Conservation (phyloP, 2,113 vertebrate species). For the Sapayoa aenigma region DNA sequence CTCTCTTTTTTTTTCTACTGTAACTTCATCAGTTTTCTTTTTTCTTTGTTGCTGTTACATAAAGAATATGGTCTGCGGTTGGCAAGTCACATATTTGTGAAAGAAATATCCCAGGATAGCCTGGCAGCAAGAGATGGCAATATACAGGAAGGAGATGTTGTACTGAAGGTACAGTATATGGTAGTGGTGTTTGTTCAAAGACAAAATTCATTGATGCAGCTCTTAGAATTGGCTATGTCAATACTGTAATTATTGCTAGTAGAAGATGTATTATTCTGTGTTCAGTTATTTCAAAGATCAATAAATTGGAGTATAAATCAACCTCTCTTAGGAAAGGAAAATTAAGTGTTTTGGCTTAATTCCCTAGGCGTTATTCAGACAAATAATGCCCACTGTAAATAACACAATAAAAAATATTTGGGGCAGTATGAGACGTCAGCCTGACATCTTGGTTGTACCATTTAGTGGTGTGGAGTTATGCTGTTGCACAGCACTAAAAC, state of each 20-base stretch:
- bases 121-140: slow-evolving; percentile 97
- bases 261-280: background rate
- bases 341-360: background rate
- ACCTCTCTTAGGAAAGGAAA: background rate
- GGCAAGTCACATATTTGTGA: slow-evolving; percentile 99
- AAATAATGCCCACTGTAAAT: background rate
- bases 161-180: slow-evolving; percentile 86
- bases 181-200: background rate
- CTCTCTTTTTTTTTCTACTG: background rate
- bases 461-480: background rate
- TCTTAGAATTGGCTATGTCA: background rate
- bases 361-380: background rate
- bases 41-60: background rate
- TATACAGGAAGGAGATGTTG: slow-evolving; percentile 98
- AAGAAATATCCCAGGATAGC: slow-evolving; percentile 99
- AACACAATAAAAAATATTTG: background rate
- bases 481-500: background rate
- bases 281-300: background rate
- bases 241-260: background rate
- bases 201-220: background rate
- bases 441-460: rapidly evolving
- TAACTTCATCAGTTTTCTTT: background rate
- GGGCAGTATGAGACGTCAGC: background rate
- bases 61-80: slow-evolving; percentile 97
- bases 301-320: background rate